Conservation (phyloP, 2,797 vertebrate genomes). For the Thamnophis elegans region DNA sequence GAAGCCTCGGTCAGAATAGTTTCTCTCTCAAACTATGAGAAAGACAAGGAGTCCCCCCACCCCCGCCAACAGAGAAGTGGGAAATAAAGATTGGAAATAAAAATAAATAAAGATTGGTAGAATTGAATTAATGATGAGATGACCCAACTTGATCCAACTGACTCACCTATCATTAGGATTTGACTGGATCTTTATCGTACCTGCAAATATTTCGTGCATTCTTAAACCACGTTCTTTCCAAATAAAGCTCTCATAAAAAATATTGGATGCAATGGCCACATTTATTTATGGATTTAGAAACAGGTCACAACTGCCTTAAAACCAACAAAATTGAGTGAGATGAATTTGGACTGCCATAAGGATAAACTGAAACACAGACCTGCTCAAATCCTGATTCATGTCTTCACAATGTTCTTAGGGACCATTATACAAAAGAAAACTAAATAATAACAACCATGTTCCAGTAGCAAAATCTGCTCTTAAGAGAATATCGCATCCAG, state of each 20-base stretch:
- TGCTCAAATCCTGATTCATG: neutral
- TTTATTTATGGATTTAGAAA: neutral
- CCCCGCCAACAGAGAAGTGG: neutral
- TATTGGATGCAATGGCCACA: neutral
- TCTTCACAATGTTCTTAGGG: neutral
- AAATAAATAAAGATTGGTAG: neutral
- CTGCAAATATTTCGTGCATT: neutral
- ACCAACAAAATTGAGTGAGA: neutral
- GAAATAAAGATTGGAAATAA: neutral
- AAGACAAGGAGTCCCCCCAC: accelerated
- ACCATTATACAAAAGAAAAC: neutral
- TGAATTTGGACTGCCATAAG: neutral
- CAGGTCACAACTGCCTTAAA: neutral
- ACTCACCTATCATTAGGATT: neutral
- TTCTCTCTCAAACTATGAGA: neutral
- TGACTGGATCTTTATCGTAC: neutral
- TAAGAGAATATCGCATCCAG: neutral
- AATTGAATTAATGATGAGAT: neutral
- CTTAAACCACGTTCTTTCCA: neutral
- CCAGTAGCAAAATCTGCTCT: neutral
- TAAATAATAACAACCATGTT: neutral
- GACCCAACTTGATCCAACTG: neutral
- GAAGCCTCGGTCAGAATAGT: neutral
- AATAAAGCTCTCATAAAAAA: neutral
- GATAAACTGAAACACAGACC: neutral